These are phyloP conservation scores for Nesometra sesokonis DNA, from an alignment of 35 echinoderm and acorn worm species.

Conservation along the genomic window DNA sequence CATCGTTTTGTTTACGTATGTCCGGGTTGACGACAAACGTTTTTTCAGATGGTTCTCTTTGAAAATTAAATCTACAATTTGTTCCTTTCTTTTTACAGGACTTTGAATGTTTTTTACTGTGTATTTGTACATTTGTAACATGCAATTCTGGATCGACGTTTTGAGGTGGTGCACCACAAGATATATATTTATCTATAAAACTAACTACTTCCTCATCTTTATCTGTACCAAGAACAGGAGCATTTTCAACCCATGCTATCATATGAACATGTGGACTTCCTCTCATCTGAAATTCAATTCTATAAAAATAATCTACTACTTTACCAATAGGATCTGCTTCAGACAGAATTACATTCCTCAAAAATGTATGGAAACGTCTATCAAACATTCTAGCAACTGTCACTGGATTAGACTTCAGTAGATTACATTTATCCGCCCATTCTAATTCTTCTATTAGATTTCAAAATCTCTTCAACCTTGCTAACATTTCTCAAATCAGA, in stretches of 20 bases:
- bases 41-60: too few species aligned
- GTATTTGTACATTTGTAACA: conserved; percentile 42
- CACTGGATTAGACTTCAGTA: conserved; percentile 29
- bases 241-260: conserved; percentile 40
- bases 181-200: conserved; percentile 58
- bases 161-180: conserved; percentile 19
- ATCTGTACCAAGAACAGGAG: conserved; percentile 15
- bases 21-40: too few species aligned
- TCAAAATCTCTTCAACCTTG: conserved; percentile 39
- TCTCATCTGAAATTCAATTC: conserved; percentile 51
- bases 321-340: conserved; percentile 31
- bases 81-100: too few species aligned
- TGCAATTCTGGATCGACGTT: conserved; percentile 36
- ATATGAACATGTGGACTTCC: conserved; percentile 37
- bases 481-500: conserved; percentile 16
- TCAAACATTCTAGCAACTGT: conserved; percentile 77
- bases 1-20: too few species aligned
- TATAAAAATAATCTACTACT: conserved; percentile 51
- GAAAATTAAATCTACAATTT: too few species aligned
- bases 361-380: conserved; percentile 33
- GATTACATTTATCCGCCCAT: conserved; percentile 52
- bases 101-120: too few species aligned
- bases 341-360: conserved; percentile 40
- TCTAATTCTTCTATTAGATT: conserved; percentile 25
- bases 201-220: conserved; percentile 20